Evolutionary conservation across 1,140 invertebrate species (phyloP).

Genomic region (Adelges cooleyi): DNA sequence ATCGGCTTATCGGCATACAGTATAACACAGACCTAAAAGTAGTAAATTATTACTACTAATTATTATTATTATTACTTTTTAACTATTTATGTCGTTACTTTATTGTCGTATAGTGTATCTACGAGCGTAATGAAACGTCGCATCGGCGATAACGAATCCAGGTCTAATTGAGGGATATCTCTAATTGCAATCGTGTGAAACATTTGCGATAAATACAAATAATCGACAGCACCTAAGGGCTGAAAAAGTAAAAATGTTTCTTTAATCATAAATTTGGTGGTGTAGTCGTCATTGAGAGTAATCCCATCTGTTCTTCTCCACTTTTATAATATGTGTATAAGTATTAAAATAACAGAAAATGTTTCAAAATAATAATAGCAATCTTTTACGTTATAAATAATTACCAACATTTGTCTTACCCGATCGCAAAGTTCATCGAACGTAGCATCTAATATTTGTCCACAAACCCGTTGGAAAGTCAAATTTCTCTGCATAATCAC

Average conservation of each 20-base stretch:
- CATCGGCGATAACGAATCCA: conserved; percentile 66
- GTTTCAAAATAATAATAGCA: neutral
- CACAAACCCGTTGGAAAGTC: conserved; percentile 79
- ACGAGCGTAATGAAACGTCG: conserved; percentile 93
- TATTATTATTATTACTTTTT: neutral
- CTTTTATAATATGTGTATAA: neutral
- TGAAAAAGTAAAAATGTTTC: conserved; percentile 38
- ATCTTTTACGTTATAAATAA: neutral
- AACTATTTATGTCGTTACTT: conserved; percentile 43
- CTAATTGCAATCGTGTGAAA: conserved; percentile 92
- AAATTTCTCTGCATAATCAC: conserved; percentile 81
- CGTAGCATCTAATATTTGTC: conserved; percentile 73
- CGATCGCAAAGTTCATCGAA: conserved; percentile 86
- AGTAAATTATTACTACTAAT: neutral
- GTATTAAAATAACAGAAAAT: neutral
- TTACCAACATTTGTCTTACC: conserved; percentile 47
- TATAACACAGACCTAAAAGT: conserved; percentile 55
- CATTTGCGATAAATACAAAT: conserved; percentile 76
- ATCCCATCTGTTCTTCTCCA: too few relatives aligned
- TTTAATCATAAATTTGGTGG: neutral
- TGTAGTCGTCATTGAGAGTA: neutral
- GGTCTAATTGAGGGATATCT: conserved; percentile 73
- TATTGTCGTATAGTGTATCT: conserved; percentile 93
- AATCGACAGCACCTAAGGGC: conserved; percentile 88
- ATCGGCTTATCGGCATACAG: conserved; percentile 65